These are phyloP conservation scores for Thaumatotibia leucotreta DNA, from an alignment of 1,140 invertebrate species.

Conservation along the genomic window DNA sequence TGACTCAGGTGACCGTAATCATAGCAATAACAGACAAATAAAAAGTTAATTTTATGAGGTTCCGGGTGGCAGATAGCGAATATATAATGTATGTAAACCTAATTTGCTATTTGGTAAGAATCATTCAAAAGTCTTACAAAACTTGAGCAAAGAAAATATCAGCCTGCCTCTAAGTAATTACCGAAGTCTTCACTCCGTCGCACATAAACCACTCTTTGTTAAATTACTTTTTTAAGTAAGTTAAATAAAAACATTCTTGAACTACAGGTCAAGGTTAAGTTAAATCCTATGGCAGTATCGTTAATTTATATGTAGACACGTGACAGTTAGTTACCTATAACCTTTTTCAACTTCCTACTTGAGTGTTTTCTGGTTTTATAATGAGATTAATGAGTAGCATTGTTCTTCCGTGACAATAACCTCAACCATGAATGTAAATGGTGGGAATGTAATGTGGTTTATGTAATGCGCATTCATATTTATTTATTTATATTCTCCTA, in stretches of 20 bases:
- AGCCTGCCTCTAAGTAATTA: background rate
- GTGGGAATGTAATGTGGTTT: too few species aligned
- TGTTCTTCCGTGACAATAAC: background rate
- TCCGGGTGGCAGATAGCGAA: background rate
- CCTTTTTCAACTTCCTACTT: background rate
- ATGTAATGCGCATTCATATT: too few species aligned
- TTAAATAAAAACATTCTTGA: background rate
- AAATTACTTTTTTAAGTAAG: too few species aligned
- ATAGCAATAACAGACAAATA: too few species aligned
- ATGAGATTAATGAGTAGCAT: background rate
- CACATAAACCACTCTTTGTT: too few species aligned
- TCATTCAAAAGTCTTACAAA: background rate
- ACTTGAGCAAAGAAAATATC: background rate
- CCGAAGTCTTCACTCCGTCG: too few species aligned
- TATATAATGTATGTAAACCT: too few species aligned
- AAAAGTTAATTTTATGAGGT: too few species aligned
- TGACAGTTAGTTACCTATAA: background rate
- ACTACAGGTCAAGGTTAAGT: background rate
- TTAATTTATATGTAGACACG: background rate
- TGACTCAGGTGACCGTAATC: too few species aligned
- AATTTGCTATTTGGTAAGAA: background rate
- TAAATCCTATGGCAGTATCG: background rate
- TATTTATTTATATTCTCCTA: too few species aligned
- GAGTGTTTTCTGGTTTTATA: background rate
- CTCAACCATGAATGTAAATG: background rate